Conservation (phyloP, 1,140 invertebrate species). For the Paraescarpia echinospica region DNA sequence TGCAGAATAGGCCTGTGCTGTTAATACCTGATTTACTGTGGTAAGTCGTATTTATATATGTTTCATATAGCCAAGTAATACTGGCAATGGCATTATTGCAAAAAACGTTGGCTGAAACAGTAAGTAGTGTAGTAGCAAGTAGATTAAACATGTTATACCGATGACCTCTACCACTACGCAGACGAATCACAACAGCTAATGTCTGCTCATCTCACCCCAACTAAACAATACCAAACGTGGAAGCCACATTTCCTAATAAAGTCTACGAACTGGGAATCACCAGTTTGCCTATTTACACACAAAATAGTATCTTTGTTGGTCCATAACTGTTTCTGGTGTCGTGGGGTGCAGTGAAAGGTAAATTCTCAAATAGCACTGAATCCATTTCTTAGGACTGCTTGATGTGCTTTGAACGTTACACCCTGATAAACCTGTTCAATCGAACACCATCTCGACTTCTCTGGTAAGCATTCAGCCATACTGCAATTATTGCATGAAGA, state of each 20-base stretch:
- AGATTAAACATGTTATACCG: background rate
- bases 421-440: too few species aligned
- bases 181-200: background rate
- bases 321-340: background rate
- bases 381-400: too few species aligned
- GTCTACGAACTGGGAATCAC: background rate
- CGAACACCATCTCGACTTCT: too few species aligned
- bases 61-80: background rate
- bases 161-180: background rate
- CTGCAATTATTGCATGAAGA: too few species aligned
- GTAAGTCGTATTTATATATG: too few species aligned
- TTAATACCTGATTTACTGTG: too few species aligned
- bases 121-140: background rate
- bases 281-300: background rate
- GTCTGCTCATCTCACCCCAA: background rate
- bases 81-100: background rate
- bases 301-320: background rate
- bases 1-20: too few species aligned
- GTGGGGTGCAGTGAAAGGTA: background rate
- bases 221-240: background rate
- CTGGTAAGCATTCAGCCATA: too few species aligned
- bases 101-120: background rate
- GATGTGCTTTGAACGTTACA: too few species aligned
- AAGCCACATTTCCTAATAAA: background rate
- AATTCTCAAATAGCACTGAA: too few species aligned